A percentile compares a stretch with the other conserved stretches of the same genome.
Conservation (phyloP, 1,140 invertebrate species). For the Druon quercuslanigerum region DNA sequence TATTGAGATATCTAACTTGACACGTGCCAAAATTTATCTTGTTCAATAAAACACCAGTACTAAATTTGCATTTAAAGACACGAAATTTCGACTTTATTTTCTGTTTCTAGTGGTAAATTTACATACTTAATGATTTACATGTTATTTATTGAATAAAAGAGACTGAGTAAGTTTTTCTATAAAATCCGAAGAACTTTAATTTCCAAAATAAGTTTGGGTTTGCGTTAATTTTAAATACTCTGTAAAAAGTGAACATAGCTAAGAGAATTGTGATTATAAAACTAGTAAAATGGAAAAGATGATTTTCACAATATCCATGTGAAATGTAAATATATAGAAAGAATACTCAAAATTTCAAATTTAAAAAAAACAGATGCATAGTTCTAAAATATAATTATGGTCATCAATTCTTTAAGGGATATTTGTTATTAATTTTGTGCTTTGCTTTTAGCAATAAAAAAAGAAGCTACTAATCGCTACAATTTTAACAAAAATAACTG, state of each 20-base stretch:
- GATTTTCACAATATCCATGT: background rate
- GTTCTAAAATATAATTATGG: slow-evolving; percentile 14
- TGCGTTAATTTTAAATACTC: slow-evolving; percentile 38
- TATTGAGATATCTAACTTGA: no score
- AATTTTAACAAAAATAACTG: no score
- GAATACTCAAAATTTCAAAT: background rate
- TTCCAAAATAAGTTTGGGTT: slow-evolving; percentile 38
- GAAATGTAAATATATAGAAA: background rate
- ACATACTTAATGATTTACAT: background rate
- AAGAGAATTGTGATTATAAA: slow-evolving; percentile 14
- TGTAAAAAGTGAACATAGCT: slow-evolving; percentile 33
- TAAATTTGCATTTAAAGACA: background rate
- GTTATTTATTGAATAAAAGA: slow-evolving; percentile 27
- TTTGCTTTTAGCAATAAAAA: no score
- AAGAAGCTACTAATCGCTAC: no score
- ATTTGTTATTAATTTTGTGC: no score
- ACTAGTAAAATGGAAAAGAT: background rate
- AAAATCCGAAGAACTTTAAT: slow-evolving; percentile 26
- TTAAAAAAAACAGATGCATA: slow-evolving; percentile 14
- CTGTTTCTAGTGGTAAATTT: background rate
- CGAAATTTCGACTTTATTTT: background rate
- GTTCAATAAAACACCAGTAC: background rate
- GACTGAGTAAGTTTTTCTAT: slow-evolving; percentile 25
- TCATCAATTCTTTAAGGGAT: no score
- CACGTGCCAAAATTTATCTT: slow-evolving; percentile 4